A percentile compares a stretch with the other conserved stretches of the same genome.
Evolutionary conservation across 2,113 vertebrate species (phyloP).

Genomic region (Dipodomys spectabilis): DNA sequence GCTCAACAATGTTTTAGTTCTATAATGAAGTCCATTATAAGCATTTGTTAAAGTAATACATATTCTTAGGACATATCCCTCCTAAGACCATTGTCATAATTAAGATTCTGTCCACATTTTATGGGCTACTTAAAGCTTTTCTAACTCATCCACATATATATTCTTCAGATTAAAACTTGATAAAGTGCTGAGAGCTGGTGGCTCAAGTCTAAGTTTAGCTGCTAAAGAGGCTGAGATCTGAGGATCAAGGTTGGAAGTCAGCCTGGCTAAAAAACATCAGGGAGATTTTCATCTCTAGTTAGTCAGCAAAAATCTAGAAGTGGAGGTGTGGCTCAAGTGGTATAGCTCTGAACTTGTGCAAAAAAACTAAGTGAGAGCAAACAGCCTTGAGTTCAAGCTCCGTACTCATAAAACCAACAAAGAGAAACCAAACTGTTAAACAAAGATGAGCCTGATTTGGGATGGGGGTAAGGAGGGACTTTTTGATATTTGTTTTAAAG

Average conservation of each 20-base stretch:
- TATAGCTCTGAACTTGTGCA: too few species aligned
- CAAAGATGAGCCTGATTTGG: slow-evolving; percentile 2
- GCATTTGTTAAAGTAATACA: slow-evolving; percentile 59
- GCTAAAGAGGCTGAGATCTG: too few species aligned
- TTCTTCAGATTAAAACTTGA: slow-evolving; percentile 1
- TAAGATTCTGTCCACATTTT: slow-evolving; percentile 48
- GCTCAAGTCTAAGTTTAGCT: too few species aligned
- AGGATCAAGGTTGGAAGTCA: too few species aligned
- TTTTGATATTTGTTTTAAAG: slow-evolving; percentile 32
- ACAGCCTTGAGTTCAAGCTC: too few species aligned
- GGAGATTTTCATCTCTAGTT: too few species aligned
- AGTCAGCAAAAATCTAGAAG: too few species aligned
- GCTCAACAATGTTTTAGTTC: slow-evolving; percentile 14
- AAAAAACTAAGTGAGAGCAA: too few species aligned
- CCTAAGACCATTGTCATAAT: slow-evolving; percentile 37
- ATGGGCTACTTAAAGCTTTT: slow-evolving; percentile 48
- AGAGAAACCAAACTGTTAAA: neutral
- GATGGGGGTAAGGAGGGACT: neutral
- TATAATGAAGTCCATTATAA: slow-evolving; percentile 68
- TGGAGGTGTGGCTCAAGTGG: too few species aligned
- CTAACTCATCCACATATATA: slow-evolving; percentile 3
- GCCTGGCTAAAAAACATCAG: too few species aligned
- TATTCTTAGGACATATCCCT: slow-evolving; percentile 12
- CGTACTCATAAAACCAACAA: too few species aligned
- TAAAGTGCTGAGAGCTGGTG: too few species aligned